These are phyloP conservation scores for Capromys pilorides DNA, from an alignment of 2,797 vertebrate species.

Conservation along the genomic window DNA sequence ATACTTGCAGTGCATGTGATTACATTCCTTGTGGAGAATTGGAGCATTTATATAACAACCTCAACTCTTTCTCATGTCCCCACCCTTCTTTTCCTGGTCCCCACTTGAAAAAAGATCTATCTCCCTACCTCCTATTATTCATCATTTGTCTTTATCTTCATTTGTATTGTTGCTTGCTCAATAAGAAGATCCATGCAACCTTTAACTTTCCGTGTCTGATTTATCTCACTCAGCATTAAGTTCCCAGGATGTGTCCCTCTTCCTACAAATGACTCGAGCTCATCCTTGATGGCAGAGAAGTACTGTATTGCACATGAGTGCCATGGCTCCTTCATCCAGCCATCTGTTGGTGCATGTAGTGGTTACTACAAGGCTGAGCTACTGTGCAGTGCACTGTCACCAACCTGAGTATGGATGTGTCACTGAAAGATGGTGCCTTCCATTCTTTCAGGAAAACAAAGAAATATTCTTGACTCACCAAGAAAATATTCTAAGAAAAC, in stretches of 20 bases:
- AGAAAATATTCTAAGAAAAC: slow-evolving; percentile 8
- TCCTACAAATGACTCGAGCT: neutral
- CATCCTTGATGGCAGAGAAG: neutral
- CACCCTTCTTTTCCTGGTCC: neutral
- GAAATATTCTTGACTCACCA: neutral
- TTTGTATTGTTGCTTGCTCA: neutral
- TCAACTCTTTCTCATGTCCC: neutral
- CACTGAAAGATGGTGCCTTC: neutral
- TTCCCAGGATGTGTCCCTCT: neutral
- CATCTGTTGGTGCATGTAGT: neutral
- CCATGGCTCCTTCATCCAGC: neutral
- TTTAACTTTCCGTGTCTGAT: neutral
- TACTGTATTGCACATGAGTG: too few species aligned
- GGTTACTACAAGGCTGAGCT: neutral
- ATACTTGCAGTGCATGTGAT: neutral
- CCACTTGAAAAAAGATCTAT: neutral
- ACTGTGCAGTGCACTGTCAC: neutral
- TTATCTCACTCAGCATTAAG: neutral
- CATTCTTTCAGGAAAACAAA: neutral
- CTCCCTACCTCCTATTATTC: neutral
- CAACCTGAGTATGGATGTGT: neutral
- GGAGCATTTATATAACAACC: neutral
- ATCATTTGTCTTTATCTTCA: neutral
- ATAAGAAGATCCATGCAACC: neutral
- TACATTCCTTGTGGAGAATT: neutral